A percentile compares a stretch with the other conserved stretches of the same genome.
Conservation (phyloP, 2,113 vertebrate genomes). For the Elaphurus davidianus region DNA sequence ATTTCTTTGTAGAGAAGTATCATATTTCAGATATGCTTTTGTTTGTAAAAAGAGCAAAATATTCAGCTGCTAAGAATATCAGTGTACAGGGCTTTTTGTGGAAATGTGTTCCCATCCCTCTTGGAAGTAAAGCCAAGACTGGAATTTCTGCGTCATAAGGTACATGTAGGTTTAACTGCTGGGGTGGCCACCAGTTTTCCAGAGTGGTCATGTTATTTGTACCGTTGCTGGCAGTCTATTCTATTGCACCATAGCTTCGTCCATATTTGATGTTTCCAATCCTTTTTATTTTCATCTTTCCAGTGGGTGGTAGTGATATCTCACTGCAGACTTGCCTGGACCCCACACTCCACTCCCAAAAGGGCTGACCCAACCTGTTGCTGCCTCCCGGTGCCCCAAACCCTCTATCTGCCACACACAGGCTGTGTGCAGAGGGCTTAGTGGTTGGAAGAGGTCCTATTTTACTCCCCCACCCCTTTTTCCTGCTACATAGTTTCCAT, state of each 20-base stretch:
- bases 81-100: not conserved
- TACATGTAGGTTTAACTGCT: not conserved
- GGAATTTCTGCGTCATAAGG: not conserved
- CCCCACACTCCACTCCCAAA: slow-evolving; percentile 12
- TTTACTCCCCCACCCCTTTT: slow-evolving; percentile 76
- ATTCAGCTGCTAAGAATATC: not conserved
- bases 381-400: not conserved
- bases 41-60: not conserved
- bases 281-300: not conserved
- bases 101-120: not conserved
- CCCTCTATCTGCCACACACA: not conserved
- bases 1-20: not conserved
- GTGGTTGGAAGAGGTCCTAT: slow-evolving; percentile 88
- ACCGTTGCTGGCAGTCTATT: not conserved
- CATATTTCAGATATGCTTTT: not conserved
- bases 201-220: not conserved
- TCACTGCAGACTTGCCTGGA: not conserved
- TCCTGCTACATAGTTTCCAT: slow-evolving; percentile 83
- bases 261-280: not conserved
- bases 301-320: not conserved
- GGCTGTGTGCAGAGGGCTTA: slow-evolving; percentile 56
- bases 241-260: not conserved
- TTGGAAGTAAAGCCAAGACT: not conserved
- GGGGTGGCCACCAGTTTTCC: not conserved
- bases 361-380: slow-evolving; percentile 41